phyloP scores from a whole-genome alignment of 2,797 vertebrate genomes.

The Philypnodon macrostomus region DNA sequence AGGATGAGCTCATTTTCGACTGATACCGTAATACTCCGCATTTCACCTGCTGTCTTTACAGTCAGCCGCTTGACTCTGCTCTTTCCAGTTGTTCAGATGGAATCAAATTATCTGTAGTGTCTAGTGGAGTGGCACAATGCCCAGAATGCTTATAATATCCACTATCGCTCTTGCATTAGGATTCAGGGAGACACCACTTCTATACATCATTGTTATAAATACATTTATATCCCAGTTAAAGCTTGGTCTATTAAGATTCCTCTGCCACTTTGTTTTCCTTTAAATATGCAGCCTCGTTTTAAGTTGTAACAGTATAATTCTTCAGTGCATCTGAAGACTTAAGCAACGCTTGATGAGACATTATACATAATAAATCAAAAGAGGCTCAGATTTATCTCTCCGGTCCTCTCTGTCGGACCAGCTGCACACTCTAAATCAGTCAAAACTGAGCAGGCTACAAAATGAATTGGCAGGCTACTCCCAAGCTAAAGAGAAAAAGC shows the following conservation, averaged over 20 bases:
- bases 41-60: conserved; percentile 62
- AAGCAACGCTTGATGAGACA: conserved; percentile 72
- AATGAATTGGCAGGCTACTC: conserved; percentile 67
- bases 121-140: conserved; percentile 60
- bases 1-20: conserved; percentile 71
- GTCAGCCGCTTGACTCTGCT: conserved; percentile 42
- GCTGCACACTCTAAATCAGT: conserved; percentile 71
- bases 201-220: conserved; percentile 34
- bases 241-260: conserved; percentile 38
- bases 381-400: conserved; percentile 69
- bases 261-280: conserved; percentile 30
- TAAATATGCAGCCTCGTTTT: conserved; percentile 60
- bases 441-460: conserved; percentile 58
- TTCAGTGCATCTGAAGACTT: conserved; percentile 63
- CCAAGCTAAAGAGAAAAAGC: conserved; percentile 43
- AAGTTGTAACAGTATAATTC: conserved; percentile 63
- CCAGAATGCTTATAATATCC: conserved; percentile 59
- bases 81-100: conserved; percentile 46
- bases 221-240: conserved; percentile 28
- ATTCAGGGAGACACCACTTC: conserved; percentile 38
- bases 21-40: conserved; percentile 48
- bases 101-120: conserved; percentile 72
- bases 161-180: conserved; percentile 48
- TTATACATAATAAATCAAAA: conserved; percentile 77
- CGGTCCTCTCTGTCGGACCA: conserved; percentile 56